Base-by-base conservation (phyloP, 2,113 vertebrate genomes). In the Misgurnus mizolepis region DNA sequence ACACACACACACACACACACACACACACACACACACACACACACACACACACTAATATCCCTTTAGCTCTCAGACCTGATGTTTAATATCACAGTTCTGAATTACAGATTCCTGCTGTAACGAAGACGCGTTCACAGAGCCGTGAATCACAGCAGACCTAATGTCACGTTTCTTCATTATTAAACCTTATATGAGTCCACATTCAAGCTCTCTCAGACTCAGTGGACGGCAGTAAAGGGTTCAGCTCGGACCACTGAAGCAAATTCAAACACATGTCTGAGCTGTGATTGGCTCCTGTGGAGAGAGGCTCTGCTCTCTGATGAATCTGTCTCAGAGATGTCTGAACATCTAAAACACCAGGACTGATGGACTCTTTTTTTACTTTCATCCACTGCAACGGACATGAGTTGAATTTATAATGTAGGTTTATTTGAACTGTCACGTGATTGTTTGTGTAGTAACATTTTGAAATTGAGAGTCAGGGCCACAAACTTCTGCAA, bases 281-380 rank as follows among this genome's bases (percentile, higher is more conserved):
- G 4, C 55, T 14, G 40, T 74, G 71, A 61, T 74, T 74, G 71
- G 71, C 55, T 74, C 71, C 55, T n/a, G 71, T 9, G 7, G 70
- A 74, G 71, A 74, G 39, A 3, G 5, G 11, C 71, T 60, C 40
- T 73, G 55, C 55, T 73, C 71, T 73, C 71, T 45, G 71, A 73
- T 73, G n/a, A 73, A 40, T 60, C 70, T 22, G 70, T 70, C 68
- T 53, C 68, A 17, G 22, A 55, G 49, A 71, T 27, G 17, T 0
- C 14, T 34, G 27, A 55, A 40, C 53, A 71, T 27, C 68, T 53
- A 27, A 72, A 41, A 43, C 53, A 41, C 2, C 67, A 70, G 47
- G 47, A 69, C 10, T 58, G 17, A n/a, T 18, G 15, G 17, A 3
- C 8, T 18, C 55, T 18, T 58, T 58, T 6, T 18, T 7, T 18